A percentile compares a stretch with the other conserved stretches of the same genome.
These are phyloP conservation scores for Macroramphosus scolopax DNA, from an alignment of 2,797 vertebrate genomes.

Conservation along the genomic window DNA sequence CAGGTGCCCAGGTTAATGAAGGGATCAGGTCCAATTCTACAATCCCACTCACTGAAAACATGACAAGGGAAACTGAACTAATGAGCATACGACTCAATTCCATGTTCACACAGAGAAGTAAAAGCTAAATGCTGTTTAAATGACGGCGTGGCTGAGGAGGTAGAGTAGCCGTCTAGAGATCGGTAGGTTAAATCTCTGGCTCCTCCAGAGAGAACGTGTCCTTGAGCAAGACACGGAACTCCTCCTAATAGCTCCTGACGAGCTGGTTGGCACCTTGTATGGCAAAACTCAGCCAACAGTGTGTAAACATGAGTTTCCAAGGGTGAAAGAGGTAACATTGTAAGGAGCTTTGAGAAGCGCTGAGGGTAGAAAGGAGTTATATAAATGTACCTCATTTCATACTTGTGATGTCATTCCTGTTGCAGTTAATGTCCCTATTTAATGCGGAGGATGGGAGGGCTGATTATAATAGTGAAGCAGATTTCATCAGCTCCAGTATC, in stretches of 20 bases:
- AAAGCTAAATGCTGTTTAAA: slow-evolving; percentile 26
- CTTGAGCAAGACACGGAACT: too few relatives aligned
- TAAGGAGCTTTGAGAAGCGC: too few relatives aligned
- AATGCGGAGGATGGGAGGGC: slow-evolving; percentile 19
- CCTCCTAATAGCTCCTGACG: too few relatives aligned
- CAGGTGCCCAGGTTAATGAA: slow-evolving; percentile 55
- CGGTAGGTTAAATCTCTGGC: too few relatives aligned
- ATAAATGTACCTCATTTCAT: too few relatives aligned
- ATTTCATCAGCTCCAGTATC: slow-evolving; percentile 27
- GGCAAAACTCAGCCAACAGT: too few relatives aligned
- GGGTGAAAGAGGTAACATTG: too few relatives aligned
- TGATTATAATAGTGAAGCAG: slow-evolving; percentile 22
- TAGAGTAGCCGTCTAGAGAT: too few relatives aligned
- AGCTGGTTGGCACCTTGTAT: too few relatives aligned
- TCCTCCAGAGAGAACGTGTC: too few relatives aligned
- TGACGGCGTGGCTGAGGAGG: not conserved
- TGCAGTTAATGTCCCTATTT: slow-evolving; percentile 34
- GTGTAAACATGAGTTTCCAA: too few relatives aligned
- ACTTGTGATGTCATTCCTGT: slow-evolving; percentile 25
- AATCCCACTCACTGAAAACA: slow-evolving; percentile 20
- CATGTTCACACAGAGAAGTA: slow-evolving; percentile 20
- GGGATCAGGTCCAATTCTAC: slow-evolving; percentile 19
- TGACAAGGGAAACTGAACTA: slow-evolving; percentile 18
- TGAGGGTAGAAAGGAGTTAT: too few relatives aligned
- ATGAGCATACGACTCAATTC: slow-evolving; percentile 25